Evolutionary conservation across 2,888 invertebrate genomes (phyloP).

Genomic region (Alentia gelatinosa): DNA sequence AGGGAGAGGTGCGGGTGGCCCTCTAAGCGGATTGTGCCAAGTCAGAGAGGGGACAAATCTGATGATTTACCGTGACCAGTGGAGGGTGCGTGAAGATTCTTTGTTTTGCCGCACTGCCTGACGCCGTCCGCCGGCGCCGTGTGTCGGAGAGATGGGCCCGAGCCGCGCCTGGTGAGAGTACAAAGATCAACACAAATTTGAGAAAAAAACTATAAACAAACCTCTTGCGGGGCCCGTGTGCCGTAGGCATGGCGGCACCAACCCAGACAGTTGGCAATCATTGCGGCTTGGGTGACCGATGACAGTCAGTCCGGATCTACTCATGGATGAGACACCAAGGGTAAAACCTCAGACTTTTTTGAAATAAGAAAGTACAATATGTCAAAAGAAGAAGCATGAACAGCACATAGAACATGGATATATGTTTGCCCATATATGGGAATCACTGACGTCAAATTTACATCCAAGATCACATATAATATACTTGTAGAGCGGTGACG

Average conservation of each 20-base stretch:
- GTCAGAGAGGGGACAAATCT: neutral
- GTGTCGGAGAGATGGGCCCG: neutral
- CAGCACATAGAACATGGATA: neutral
- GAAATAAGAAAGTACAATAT: neutral
- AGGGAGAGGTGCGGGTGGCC: neutral
- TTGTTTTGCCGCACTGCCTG: constrained; percentile 10
- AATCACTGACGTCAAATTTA: neutral
- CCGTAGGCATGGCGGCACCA: neutral
- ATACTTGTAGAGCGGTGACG: neutral
- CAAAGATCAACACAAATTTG: neutral
- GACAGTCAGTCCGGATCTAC: no score
- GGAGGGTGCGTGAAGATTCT: neutral
- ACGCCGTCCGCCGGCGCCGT: neutral
- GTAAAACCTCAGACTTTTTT: no score
- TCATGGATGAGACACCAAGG: no score
- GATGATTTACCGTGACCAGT: constrained; percentile 1
- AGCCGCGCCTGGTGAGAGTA: neutral
- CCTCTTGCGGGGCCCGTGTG: neutral
- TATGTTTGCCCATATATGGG: neutral
- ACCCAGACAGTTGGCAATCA: neutral
- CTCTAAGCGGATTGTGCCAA: neutral
- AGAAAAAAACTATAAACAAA: neutral
- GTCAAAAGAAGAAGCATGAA: neutral
- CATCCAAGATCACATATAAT: neutral
- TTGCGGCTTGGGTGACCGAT: neutral